Base-by-base conservation (phyloP, 2,797 vertebrate species). In the Psittacula derbiana region DNA sequence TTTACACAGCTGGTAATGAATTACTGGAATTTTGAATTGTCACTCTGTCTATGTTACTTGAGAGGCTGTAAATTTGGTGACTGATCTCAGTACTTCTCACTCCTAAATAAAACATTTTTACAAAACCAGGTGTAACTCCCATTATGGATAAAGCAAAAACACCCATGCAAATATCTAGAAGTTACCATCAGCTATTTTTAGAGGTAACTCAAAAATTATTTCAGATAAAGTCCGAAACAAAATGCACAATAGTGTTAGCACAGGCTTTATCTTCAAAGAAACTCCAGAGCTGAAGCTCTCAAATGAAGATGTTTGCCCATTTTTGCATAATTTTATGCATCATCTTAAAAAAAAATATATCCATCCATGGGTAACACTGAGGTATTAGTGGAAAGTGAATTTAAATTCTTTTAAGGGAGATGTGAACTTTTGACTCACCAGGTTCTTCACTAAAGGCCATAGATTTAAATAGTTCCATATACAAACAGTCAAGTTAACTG, bases 251-350 rank as follows among this genome's bases (percentile, higher is more conserved):
- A 0, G 4, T 38, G 33, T 49, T 23, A 73, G 27, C 23, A 90
- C 7, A 28, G 36, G 1, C 5, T 81, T 3, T 36, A 21, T 18
- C 46, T 50, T 72, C 62, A 50, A 79, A 69, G 20, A 75, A 75
- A 41, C 19, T 67, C 44, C 18, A 31, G 44, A 74, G 16, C 28
- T 83, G 38, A 3, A 30, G 16, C 9, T 94, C 36, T 58, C 21
- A 67, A 85, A 61, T 14, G 4, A 18, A 62, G 28, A 38, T 6
- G 1, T 58, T 75, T 72, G 64, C 1, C 2, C 6, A 11, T 58
- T 88, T 75, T 40, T 0, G 0, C 4, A 16, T 70, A 36, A 70
- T 58, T 75, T 79, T 62, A 20, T 8, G 19, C 0, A 1, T 41
- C 10, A 18, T 13, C 30, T 61, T 41, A 28, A 74, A 80, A 65